Evolutionary conservation across 2,888 invertebrate species (phyloP), one percentile per base, ranked within the genome.

Genomic region (Hymenopus coronatus): DNA sequence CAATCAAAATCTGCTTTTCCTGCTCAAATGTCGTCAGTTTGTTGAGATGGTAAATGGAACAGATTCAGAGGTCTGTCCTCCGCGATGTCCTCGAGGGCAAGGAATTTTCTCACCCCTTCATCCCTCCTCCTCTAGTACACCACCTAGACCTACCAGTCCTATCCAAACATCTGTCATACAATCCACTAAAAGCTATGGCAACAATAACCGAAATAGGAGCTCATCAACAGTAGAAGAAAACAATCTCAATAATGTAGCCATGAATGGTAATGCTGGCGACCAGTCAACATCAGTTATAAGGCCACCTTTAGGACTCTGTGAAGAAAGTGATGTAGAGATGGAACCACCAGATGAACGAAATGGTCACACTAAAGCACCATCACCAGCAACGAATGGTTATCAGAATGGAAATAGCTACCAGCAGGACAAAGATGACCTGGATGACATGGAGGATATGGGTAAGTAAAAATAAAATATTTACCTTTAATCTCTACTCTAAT

Each of bases 31-130:
- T 93, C 96, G 99, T 90, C 99, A 99, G 94, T 99, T 99, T 94
- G 97, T 99, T 82, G 99, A 99, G 94, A 99, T 99, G 98, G 98
- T 99, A 91, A 97, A 97, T 93, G 98, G 98, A 89, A 96, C 97
- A 89, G 98, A 98, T 93, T 95, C 96, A 85, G 97, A 96, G 93
- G 95, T 91, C 88, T 92, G 93, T 90, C 92, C 93, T 87, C 92
- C 93, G 88, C 93, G 93, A 89, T 92, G 93, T 92, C 92, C 93
- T 92, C 91, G 93, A 92, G 87, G 92, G 91, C 90, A 92, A 92
- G 92, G 93, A 92, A 91, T 93, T 92, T 89, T 92, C 92, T 85
- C 93, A 92, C 90, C 90, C 9, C 82, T 88, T 3, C 89, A 90
- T 85, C 91, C 90, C 54, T 89, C 90, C 82, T 90, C 91, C 84